Conservation (phyloP, 2,113 vertebrate species). For the Pangasianodon hypophthalmus region DNA sequence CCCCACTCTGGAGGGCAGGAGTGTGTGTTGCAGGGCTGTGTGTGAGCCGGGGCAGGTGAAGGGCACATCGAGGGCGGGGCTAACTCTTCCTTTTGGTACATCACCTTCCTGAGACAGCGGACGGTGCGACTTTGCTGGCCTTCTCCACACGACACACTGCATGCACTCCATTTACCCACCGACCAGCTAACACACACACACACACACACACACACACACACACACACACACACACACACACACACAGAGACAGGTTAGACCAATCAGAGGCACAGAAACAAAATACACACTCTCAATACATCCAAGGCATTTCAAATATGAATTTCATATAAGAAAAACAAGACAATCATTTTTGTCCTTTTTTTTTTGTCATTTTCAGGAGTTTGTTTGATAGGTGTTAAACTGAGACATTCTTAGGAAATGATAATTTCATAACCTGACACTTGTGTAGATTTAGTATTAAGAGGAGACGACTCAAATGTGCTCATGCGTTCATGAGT, state of each 20-base stretch:
- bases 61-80: constrained; percentile 86
- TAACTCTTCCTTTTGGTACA: constrained; percentile 82
- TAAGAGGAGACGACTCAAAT: neutral
- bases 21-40: constrained; percentile 83
- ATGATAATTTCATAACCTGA: no score
- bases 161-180: constrained; percentile 82
- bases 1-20: constrained; percentile 89
- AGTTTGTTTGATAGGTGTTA: no score
- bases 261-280: neutral
- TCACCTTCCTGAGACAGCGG: constrained; percentile 85
- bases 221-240: neutral
- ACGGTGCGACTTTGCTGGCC: constrained; percentile 85
- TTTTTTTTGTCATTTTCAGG: neutral
- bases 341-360: no score
- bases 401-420: no score
- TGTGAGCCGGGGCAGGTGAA: constrained; percentile 79
- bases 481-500: neutral
- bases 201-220: neutral
- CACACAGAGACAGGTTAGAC: neutral
- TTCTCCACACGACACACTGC: constrained; percentile 85
- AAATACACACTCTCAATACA: neutral
- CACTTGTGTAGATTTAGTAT: no score
- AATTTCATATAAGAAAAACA: neutral
- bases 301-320: neutral
- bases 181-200: constrained; percentile 79